Conservation (phyloP, 2,888 invertebrate genomes). For the Drosophila meridiana region DNA sequence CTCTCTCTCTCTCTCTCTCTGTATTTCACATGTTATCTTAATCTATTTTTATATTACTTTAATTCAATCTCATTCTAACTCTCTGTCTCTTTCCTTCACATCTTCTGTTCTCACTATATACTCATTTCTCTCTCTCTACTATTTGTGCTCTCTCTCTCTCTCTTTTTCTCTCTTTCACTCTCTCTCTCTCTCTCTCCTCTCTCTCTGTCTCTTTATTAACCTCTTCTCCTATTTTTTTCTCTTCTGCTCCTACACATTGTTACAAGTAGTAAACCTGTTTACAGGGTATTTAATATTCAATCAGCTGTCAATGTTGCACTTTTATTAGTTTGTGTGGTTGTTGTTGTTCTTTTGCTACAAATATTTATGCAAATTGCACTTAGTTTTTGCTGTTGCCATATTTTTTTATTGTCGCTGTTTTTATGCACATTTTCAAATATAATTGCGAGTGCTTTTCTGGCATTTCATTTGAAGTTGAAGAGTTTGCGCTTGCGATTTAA, state of each 20-base stretch:
- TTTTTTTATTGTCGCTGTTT: constrained; percentile 66
- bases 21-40: too few relatives aligned
- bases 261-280: background rate
- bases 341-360: constrained; percentile 59
- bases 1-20: background rate
- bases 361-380: constrained; percentile 73
- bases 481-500: constrained; percentile 76
- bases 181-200: background rate
- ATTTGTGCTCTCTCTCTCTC: background rate
- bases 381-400: constrained; percentile 55
- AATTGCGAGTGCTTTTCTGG: constrained; percentile 72
- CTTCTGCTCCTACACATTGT: background rate
- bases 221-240: background rate
- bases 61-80: background rate
- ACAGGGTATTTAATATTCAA: constrained; percentile 10
- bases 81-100: background rate
- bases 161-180: background rate
- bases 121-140: background rate
- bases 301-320: background rate
- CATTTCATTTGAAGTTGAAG: constrained; percentile 73
- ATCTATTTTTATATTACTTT: too few relatives aligned
- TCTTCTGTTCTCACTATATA: background rate
- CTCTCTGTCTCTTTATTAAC: background rate
- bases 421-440: constrained; percentile 74
- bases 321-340: constrained; percentile 18